Evolutionary conservation across 2,113 vertebrate genomes (phyloP), one percentile per base, ranked within the genome.

Genomic region (Bagarius yarrelli): DNA sequence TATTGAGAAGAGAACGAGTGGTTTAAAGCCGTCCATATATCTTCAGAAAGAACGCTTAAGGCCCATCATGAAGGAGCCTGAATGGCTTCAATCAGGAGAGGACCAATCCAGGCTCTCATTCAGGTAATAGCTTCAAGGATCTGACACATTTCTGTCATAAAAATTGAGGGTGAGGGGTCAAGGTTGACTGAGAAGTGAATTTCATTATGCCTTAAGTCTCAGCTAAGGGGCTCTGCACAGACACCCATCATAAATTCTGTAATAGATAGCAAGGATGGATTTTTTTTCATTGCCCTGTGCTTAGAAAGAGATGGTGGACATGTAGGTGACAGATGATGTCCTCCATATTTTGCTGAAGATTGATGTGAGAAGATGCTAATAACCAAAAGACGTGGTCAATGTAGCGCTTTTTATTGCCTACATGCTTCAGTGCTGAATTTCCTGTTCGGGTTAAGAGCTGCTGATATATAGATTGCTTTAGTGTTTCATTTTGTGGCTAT

Each of bases 151-250:
- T 71, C 55, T 47, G 77, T 84, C 76, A 76, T 72, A 66, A 75
- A 83, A 83, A 85, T 81, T 69, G 60, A 80, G 67, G 81, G 70
- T 86, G 36, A 85, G 80, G 34, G 86, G 82, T 87, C 84, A 89
- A 86, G 88, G 86, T 83, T 55, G 72, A 74, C 56, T 53, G 77
- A 23, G 63, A 77, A 81, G 83, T 85, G 86, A 79, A 64, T 83
- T 81, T 78, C 50, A 87, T 85, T 84, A 84, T 67, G 30, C 30
- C 56, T 77, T 83, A 86, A 83, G 76, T 80, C 81, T 79, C 73
- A 44, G 79, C 74, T 80, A 76, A 79, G 40, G 64, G 83, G 69
- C 25, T 75, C 64, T 76, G 74, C 84, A 84, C 83, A 27, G 84
- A 82, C 69, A 84, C 74, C 61, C 27, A 30, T 81, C 69, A 85